Evolutionary conservation across 2,888 invertebrate species (phyloP).

Genomic region (Odiellus spinosus): DNA sequence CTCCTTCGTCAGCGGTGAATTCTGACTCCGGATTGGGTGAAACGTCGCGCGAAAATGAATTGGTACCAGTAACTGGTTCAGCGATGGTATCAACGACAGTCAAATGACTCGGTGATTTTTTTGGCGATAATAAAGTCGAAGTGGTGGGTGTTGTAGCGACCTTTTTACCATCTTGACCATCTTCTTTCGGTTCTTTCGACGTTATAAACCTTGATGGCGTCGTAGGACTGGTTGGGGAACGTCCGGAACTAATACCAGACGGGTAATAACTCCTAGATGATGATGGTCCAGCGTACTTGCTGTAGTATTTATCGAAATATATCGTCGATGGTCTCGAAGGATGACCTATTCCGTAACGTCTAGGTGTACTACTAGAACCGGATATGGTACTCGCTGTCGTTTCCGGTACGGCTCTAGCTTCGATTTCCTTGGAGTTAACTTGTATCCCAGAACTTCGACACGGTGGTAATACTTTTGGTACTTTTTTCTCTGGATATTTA

Average conservation of each 20-base stretch:
- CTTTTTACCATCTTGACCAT: neutral
- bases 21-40: conserved; percentile 11
- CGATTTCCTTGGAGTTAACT: conserved; percentile 4
- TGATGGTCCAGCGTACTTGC: neutral
- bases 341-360: too few relatives aligned
- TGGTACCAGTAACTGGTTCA: conserved; percentile 6
- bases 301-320: neutral
- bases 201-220: neutral
- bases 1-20: conserved; percentile 1
- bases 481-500: conserved; percentile 3
- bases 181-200: too few relatives aligned
- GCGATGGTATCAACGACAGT: neutral
- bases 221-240: neutral
- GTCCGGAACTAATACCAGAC: neutral
- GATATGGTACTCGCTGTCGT: too few relatives aligned
- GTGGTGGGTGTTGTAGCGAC: neutral
- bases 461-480: neutral
- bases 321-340: neutral
- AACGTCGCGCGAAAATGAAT: conserved; percentile 14
- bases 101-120: neutral
- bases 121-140: neutral
- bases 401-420: conserved; percentile 1
- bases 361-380: too few relatives aligned
- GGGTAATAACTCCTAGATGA: too few relatives aligned
- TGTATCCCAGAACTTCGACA: neutral